phyloP scores from a whole-genome alignment of 2,797 vertebrate species.

The Thripadectes ignobilis region DNA sequence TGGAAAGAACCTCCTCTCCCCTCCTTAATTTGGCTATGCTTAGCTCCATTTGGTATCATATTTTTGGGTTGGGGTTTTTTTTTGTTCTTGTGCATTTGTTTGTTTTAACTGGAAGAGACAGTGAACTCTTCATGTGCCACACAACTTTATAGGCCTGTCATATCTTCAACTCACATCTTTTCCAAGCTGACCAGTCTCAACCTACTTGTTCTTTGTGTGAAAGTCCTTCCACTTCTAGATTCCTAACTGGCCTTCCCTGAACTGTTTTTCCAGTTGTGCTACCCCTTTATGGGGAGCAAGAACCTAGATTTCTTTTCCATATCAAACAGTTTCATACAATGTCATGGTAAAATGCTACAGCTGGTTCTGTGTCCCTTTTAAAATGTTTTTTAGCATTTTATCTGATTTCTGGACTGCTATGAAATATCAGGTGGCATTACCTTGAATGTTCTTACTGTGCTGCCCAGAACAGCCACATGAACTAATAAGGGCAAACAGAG shows the following conservation, averaged over 20 bases:
- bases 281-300: neutral
- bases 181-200: neutral
- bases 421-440: neutral
- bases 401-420: neutral
- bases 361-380: neutral
- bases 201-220: neutral
- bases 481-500: neutral
- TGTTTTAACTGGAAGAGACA: neutral
- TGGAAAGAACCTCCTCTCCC: neutral
- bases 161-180: neutral
- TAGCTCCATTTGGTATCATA: neutral
- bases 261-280: neutral
- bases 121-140: too few species aligned
- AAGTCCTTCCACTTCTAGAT: neutral
- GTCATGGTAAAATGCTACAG: neutral
- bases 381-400: neutral
- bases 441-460: neutral
- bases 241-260: neutral
- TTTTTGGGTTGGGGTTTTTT: neutral
- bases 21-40: neutral
- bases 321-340: accelerated
- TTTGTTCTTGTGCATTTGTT: neutral
- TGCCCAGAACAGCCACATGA: neutral
- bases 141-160: neutral
- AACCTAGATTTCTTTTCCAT: neutral